Evolutionary conservation across 2,888 invertebrate species (phyloP).

Genomic region (Stenichneumon culpator): DNA sequence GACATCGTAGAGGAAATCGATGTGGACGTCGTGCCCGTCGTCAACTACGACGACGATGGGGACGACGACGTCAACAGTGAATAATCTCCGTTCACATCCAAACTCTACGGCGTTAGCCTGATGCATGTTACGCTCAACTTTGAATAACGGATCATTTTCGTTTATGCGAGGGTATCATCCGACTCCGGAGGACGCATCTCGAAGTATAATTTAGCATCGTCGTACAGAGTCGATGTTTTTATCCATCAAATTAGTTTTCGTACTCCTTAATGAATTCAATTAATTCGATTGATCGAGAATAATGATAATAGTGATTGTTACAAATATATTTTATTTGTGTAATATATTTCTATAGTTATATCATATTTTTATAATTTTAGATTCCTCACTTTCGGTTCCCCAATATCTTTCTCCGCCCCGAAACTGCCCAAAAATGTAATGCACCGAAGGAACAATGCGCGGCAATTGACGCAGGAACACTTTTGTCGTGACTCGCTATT

Average conservation of each 20-base stretch:
- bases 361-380: background rate
- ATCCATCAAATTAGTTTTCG: background rate
- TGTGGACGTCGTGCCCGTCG: slow-evolving; percentile 39
- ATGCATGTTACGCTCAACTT: slow-evolving; percentile 54
- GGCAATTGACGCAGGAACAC: no score
- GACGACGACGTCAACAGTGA: slow-evolving; percentile 55
- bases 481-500: background rate
- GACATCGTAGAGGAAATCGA: slow-evolving; percentile 55
- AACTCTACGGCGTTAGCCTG: slow-evolving; percentile 26
- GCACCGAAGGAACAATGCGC: background rate
- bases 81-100: slow-evolving; percentile 47
- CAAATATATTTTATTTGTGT: no score
- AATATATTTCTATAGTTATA: no score
- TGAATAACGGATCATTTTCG: slow-evolving; percentile 67
- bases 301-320: no score
- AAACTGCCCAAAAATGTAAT: background rate
- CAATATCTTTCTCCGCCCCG: no score
- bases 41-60: slow-evolving; percentile 42
- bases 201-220: slow-evolving; percentile 65
- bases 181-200: slow-evolving; percentile 40
- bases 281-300: no score
- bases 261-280: no score
- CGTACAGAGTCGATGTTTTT: slow-evolving; percentile 33
- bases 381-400: no score
- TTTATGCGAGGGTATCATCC: slow-evolving; percentile 53